phyloP scores from a whole-genome alignment of 1,140 invertebrate species.

The Eumeta japonica region DNA sequence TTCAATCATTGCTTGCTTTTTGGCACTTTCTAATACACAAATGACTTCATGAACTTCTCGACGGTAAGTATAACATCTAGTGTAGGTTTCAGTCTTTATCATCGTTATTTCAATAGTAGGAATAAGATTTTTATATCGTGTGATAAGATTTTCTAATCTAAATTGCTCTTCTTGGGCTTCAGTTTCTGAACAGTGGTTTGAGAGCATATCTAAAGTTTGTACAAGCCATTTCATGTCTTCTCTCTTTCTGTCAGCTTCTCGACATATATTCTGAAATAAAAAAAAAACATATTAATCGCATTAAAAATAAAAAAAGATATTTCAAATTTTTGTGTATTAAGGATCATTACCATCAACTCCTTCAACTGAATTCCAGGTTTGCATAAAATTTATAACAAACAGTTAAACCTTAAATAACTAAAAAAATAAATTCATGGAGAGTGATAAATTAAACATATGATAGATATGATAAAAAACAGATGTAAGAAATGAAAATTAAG shows the following conservation, averaged over 20 bases:
- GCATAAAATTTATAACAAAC: constrained; percentile 15
- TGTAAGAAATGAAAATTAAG: no score
- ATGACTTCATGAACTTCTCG: constrained; percentile 85
- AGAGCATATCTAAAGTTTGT: constrained; percentile 82
- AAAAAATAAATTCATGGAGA: no score
- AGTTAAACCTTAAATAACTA: neutral
- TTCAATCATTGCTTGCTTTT: constrained; percentile 68
- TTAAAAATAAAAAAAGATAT: no score
- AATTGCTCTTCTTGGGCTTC: constrained; percentile 78
- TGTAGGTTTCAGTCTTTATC: constrained; percentile 87
- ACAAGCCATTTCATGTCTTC: constrained; percentile 95
- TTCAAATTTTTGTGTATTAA: neutral
- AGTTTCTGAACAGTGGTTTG: constrained; percentile 76
- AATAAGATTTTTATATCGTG: constrained; percentile 86
- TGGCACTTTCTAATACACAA: constrained; percentile 70
- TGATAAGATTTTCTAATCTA: constrained; percentile 78
- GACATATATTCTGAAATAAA: constrained; percentile 73
- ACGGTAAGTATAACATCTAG: constrained; percentile 88
- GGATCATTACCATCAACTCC: constrained; percentile 59
- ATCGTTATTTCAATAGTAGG: constrained; percentile 90
- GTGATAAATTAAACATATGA: no score
- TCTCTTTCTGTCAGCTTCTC: constrained; percentile 82
- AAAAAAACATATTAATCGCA: constrained; percentile 10
- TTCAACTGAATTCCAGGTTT: constrained; percentile 47
- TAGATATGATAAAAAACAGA: no score